A percentile compares a stretch with the other conserved stretches of the same genome.
Evolutionary conservation across 2,888 invertebrate species (phyloP).

Genomic region (Napeogenes inachia): DNA sequence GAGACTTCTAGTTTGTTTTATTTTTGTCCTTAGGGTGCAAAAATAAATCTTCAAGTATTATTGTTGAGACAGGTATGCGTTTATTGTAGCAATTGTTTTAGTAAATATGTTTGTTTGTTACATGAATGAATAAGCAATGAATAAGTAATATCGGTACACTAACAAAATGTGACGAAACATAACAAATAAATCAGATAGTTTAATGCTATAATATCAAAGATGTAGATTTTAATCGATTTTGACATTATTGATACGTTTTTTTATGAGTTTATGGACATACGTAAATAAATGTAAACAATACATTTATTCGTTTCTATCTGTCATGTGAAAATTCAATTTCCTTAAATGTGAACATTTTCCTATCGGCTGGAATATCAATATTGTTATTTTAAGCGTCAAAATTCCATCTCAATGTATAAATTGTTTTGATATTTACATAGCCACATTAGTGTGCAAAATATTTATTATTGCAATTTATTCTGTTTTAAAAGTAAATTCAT

Average conservation of each 20-base stretch:
- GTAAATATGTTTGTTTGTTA: too few relatives aligned
- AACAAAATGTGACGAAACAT: too few relatives aligned
- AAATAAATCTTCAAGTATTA: background rate
- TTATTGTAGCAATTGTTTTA: too few relatives aligned
- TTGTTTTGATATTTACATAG: slow-evolving; percentile 10
- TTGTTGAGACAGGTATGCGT: too few relatives aligned
- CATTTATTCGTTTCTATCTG: slow-evolving; percentile 32
- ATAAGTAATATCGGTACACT: too few relatives aligned
- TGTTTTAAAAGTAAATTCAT: too few relatives aligned
- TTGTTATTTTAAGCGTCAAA: slow-evolving; percentile 35
- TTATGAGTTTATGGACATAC: background rate
- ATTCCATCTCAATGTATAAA: slow-evolving; percentile 16
- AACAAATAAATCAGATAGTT: too few relatives aligned
- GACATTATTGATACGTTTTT: background rate
- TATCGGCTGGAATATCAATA: slow-evolving; percentile 44
- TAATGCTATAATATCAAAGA: too few relatives aligned
- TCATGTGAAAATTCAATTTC: slow-evolving; percentile 59
- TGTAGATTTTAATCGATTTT: too few relatives aligned
- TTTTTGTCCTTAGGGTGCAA: slow-evolving; percentile 3
- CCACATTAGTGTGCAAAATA: background rate
- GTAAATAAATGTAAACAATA: slow-evolving; percentile 20
- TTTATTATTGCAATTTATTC: too few relatives aligned
- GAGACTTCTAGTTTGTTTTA: background rate
- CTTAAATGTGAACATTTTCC: slow-evolving; percentile 54
- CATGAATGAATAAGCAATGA: too few relatives aligned